Evolutionary conservation across 2,113 vertebrate genomes (phyloP), one percentile per base, ranked within the genome.

Genomic region (Climacteris rufus): DNA sequence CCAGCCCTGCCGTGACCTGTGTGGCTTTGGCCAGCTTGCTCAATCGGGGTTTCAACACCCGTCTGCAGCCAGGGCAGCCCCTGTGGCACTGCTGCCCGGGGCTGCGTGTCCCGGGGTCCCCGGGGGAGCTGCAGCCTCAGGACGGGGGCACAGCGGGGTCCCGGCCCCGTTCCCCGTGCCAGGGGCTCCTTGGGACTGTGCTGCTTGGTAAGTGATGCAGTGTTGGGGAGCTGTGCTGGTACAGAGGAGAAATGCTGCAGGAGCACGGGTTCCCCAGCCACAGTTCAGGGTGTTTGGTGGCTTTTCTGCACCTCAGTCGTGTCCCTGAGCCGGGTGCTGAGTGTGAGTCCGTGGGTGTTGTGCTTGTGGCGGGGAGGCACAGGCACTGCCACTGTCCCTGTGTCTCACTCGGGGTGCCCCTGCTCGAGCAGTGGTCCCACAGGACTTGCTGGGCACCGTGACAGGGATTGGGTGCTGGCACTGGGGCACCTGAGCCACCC

Each of bases 1-100:
- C 6, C 66, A 85, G 90, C 78, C 42, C n/a, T 28, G 40, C 10
- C 31, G 0, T 80, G 89, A 91, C 85, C 78, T 3, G 25, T 10
- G 66, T 83, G 87, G 87, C 90, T 94, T 85, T 89, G 91, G 70
- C 59, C 93, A 91, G 2, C 70, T 97, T 87, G 90, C 94, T 94
- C 82, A 93, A 91, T 35, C 63, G 0, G 33, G 19, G 42, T 95
- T 97, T 96, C 80, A 0, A 77, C 94, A 96, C 35, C 54, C 27
- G 64, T 95, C 94, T 94, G 86, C 7, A 40, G 76, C 44, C 1
- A 7, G 71, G 81, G 84, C 68, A 89, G 71, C 92, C 63, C 28
- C 9, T 10, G 52, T 5, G 9, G 70, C 75, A 6, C 56, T 16
- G 57, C 66, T 35, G 44, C 68, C 54, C 0, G 0, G 23, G 49